Evolutionary conservation across 2,113 vertebrate genomes (phyloP).

Genomic region (Equus quagga): DNA sequence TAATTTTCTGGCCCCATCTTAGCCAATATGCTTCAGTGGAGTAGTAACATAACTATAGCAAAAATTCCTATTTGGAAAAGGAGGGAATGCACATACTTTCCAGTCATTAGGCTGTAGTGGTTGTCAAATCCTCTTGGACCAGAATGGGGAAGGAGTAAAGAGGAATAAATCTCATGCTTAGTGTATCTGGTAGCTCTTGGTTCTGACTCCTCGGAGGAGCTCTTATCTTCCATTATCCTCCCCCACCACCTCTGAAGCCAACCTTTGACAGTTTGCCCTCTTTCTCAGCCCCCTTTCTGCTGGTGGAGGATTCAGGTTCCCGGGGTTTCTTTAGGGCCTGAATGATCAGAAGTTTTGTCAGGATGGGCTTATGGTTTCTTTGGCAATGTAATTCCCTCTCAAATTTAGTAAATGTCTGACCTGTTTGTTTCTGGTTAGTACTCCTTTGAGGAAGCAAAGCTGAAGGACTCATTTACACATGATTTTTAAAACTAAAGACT

Average conservation of each 20-base stretch:
- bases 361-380: conserved; percentile 41
- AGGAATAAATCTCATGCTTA: neutral
- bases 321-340: neutral
- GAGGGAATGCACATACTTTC: neutral
- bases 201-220: neutral
- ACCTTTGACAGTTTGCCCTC: neutral
- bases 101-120: neutral
- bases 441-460: neutral
- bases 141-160: neutral
- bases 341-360: neutral
- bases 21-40: neutral
- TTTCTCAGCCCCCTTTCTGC: neutral
- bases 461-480: neutral
- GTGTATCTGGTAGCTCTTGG: neutral
- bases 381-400: conserved; percentile 6
- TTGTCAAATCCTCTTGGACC: neutral
- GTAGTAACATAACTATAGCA: neutral
- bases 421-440: conserved; percentile 52
- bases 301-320: neutral
- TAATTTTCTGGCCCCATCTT: neutral
- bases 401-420: conserved; percentile 41
- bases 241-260: neutral
- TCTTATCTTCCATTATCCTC: neutral
- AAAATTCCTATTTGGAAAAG: conserved; percentile 18
- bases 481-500: neutral